Evolutionary conservation across 2,888 invertebrate species (phyloP).

Genomic region (Blera fallax): DNA sequence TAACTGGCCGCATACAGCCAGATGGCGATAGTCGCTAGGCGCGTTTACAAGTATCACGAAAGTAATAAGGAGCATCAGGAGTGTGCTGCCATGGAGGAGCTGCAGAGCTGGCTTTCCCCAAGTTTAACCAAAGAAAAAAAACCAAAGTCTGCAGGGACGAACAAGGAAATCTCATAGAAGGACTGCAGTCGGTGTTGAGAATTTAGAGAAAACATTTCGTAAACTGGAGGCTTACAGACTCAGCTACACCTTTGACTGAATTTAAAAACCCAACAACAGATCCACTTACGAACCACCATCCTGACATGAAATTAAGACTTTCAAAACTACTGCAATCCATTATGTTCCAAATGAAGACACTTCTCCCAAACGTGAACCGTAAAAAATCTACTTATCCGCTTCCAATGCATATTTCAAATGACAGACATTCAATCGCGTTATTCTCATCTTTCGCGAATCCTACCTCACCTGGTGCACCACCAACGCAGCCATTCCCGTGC

Average conservation of each 20-base stretch:
- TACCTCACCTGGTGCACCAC: slow-evolving; percentile 5
- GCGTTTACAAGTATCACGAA: no score
- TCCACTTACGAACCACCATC: background rate
- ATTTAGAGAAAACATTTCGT: no score
- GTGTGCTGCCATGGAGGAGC: no score
- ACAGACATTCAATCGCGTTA: slow-evolving; percentile 55
- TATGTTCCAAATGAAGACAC: slow-evolving; percentile 31
- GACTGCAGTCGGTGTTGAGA: no score
- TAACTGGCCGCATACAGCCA: no score
- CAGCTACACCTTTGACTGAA: background rate
- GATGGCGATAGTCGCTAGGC: no score
- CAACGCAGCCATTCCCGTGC: background rate
- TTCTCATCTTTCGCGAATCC: slow-evolving; percentile 36
- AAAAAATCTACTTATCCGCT: background rate
- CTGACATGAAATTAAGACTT: background rate
- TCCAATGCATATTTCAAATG: background rate
- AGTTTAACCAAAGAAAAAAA: no score
- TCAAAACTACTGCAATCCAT: background rate
- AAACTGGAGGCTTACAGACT: no score
- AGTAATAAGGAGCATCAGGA: no score
- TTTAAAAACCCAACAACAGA: background rate
- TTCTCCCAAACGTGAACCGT: slow-evolving; percentile 17
- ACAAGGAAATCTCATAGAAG: no score
- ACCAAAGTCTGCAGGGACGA: no score
- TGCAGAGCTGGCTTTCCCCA: no score